phyloP scores from a whole-genome alignment of 2,888 invertebrate species.

The Cremastinae sp. region DNA sequence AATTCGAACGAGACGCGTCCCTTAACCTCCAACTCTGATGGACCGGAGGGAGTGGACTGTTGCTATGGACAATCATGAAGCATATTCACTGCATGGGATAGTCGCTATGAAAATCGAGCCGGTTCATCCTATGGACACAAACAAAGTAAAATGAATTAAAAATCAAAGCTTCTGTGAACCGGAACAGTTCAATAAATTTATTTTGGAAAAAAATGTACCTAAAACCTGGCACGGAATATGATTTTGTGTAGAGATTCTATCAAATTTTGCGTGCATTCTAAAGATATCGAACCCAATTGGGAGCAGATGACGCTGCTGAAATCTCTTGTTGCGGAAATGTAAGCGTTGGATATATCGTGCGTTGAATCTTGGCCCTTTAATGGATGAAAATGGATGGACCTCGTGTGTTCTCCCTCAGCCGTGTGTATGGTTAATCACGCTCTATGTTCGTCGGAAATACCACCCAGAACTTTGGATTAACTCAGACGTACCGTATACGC shows the following conservation, averaged over 20 bases:
- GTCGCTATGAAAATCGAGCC: too few relatives aligned
- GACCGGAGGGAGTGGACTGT: too few relatives aligned
- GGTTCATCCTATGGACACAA: too few relatives aligned
- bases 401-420: background rate
- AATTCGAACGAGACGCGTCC: constrained; percentile 65
- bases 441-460: constrained; percentile 15
- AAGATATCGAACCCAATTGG: constrained; percentile 55
- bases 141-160: too few relatives aligned
- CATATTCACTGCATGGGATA: too few relatives aligned
- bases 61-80: too few relatives aligned
- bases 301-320: constrained; percentile 50
- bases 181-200: too few relatives aligned
- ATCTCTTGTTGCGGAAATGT: constrained; percentile 29
- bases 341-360: constrained; percentile 36
- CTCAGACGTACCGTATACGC: constrained; percentile 13
- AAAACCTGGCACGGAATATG: too few relatives aligned
- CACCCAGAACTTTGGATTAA: constrained; percentile 1
- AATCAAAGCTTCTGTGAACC: too few relatives aligned
- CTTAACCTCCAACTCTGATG: background rate
- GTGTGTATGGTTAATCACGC: constrained; percentile 22
- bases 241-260: background rate
- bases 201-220: too few relatives aligned
- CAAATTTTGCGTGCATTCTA: constrained; percentile 8
- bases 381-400: constrained; percentile 53
- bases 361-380: constrained; percentile 42